These are phyloP conservation scores for Elachura formosa DNA, from an alignment of 2,113 vertebrate species.

Conservation along the genomic window DNA sequence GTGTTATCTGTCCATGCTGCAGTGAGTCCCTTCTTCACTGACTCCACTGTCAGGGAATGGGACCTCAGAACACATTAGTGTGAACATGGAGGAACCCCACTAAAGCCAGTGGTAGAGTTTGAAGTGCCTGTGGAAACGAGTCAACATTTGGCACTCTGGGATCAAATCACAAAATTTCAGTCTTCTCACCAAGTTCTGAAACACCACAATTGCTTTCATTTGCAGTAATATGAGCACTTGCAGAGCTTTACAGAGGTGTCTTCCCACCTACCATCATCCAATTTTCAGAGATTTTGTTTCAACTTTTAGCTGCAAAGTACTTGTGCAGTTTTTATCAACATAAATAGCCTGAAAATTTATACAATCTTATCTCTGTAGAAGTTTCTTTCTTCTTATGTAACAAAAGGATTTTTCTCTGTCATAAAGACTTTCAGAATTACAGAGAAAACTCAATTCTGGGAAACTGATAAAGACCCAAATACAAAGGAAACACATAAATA, in stretches of 20 bases:
- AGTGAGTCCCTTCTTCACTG: neutral
- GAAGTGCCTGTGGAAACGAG: neutral
- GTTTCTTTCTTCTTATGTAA: neutral
- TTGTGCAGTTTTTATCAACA: neutral
- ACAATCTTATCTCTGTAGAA: neutral
- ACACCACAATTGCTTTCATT: neutral
- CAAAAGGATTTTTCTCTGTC: neutral
- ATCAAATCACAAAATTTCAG: neutral
- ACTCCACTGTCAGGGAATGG: neutral
- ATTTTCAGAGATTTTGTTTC: neutral
- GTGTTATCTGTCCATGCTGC: neutral
- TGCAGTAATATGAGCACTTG: neutral
- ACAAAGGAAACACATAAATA: neutral
- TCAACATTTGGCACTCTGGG: neutral
- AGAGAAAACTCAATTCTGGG: neutral
- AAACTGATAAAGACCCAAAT: neutral
- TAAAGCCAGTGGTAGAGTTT: neutral
- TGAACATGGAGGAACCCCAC: neutral
- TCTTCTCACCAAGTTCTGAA: neutral
- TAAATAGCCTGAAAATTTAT: neutral
- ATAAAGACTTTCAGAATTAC: neutral
- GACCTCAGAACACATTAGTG: neutral
- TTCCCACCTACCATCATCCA: neutral
- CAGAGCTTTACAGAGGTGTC: neutral
- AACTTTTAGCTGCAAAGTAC: neutral